phyloP scores from a whole-genome alignment of 2,888 invertebrate species.

The Drosophila borealis region DNA sequence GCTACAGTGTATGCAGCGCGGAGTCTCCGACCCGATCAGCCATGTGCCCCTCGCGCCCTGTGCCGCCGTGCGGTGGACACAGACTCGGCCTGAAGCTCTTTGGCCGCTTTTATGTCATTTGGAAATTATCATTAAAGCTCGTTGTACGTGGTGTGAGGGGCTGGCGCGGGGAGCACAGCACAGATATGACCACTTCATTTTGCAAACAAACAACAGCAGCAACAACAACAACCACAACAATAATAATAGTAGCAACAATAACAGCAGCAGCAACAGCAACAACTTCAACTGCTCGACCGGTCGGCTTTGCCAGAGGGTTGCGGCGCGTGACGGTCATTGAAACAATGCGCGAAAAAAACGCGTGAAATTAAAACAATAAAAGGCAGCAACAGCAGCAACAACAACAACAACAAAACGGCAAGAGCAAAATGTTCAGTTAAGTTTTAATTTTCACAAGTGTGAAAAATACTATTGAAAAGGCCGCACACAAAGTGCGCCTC shows the following conservation, averaged over 20 bases:
- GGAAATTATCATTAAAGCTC: slow-evolving; percentile 75
- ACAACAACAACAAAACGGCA: slow-evolving; percentile 29
- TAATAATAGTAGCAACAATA: slow-evolving; percentile 13
- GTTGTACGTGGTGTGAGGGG: slow-evolving; percentile 1
- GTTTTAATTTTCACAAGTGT: slow-evolving; percentile 77
- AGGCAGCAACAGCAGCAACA: slow-evolving; percentile 41
- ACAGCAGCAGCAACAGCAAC: slow-evolving; percentile 9
- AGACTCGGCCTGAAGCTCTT: slow-evolving; percentile 32
- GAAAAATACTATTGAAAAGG: slow-evolving; percentile 74
- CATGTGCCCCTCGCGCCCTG: neutral
- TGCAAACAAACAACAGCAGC: slow-evolving; percentile 55
- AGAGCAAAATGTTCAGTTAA: slow-evolving; percentile 70
- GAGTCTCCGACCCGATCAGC: slow-evolving; percentile 5
- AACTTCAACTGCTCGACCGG: slow-evolving; percentile 45
- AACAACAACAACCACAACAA: slow-evolving; percentile 24
- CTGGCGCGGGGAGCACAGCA: slow-evolving; percentile 2
- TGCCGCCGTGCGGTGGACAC: neutral
- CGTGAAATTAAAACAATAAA: slow-evolving; percentile 78
- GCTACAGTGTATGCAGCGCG: neutral
- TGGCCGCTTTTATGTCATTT: slow-evolving; percentile 70
- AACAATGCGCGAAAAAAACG: slow-evolving; percentile 75
- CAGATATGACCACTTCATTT: slow-evolving; percentile 77
- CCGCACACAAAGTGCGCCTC: slow-evolving; percentile 54
- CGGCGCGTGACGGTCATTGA: slow-evolving; percentile 75
- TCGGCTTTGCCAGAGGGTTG: slow-evolving; percentile 50